Evolutionary conservation across 2,113 vertebrate genomes (phyloP).

Genomic region (Xyliphius kryptos): DNA sequence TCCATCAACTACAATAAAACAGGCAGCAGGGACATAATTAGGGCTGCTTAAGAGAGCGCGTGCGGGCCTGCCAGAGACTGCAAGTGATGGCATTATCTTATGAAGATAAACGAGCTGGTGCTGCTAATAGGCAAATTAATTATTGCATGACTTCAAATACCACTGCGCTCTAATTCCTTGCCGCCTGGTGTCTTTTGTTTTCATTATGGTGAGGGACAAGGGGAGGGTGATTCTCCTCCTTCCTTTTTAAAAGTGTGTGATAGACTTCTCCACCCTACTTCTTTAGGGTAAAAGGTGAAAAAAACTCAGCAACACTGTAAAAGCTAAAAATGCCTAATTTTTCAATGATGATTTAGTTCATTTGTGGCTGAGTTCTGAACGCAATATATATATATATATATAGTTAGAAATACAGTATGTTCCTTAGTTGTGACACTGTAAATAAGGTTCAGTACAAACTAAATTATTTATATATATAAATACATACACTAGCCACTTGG

Average conservation of each 20-base stretch:
- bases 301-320: no score
- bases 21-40: conserved; percentile 60
- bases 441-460: no score
- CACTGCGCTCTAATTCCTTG: conserved; percentile 47
- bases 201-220: conserved; percentile 43
- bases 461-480: no score
- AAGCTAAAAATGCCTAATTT: no score
- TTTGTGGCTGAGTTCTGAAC: no score
- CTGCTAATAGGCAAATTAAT: conserved; percentile 68
- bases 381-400: no score
- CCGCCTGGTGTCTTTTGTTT: conserved; percentile 49
- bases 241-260: conserved; percentile 14
- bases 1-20: conserved; percentile 52
- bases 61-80: conserved; percentile 56
- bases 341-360: no score
- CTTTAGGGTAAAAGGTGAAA: no score
- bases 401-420: no score
- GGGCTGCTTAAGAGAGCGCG: conserved; percentile 50
- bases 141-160: conserved; percentile 62
- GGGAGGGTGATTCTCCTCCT: conserved; percentile 17
- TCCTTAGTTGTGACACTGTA: no score
- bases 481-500: no score
- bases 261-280: no score
- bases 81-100: conserved; percentile 58
- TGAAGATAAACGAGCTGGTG: conserved; percentile 59